Percentiles rank a stretch among this genome's conserved stretches.
Conservation (phyloP, 1,140 invertebrate species). For the Cotesia vestalis region DNA sequence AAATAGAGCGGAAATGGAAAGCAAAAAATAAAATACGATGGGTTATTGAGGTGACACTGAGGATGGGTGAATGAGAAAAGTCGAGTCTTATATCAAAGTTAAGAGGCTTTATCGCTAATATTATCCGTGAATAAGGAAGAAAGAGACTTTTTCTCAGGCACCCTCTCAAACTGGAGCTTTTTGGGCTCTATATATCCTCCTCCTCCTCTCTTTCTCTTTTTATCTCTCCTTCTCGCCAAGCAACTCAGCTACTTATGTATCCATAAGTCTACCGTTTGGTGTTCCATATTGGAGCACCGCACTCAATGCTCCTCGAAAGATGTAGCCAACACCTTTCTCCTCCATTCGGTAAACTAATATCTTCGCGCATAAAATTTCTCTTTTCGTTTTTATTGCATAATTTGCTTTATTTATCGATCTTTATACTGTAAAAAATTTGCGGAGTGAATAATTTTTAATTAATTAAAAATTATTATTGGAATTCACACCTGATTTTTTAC, state of each 20-base stretch:
- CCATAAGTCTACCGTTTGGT: background rate
- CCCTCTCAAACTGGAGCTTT: too few species aligned
- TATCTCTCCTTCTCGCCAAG: background rate
- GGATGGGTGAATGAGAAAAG: conserved; percentile 5
- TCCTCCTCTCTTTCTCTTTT: background rate
- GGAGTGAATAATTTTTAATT: too few species aligned
- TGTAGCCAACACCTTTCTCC: background rate
- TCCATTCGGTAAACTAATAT: background rate
- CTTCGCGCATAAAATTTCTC: background rate
- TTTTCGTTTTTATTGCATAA: background rate
- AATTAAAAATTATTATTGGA: too few species aligned
- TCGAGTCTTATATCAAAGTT: conserved; percentile 27
- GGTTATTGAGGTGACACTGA: background rate
- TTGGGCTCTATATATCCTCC: too few species aligned
- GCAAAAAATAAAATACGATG: background rate
- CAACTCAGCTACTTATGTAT: background rate
- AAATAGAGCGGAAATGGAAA: background rate
- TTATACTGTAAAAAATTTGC: too few species aligned
- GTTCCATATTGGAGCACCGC: conserved; percentile 5
- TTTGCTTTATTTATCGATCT: background rate
- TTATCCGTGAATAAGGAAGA: conserved; percentile 19
- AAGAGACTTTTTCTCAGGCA: too few species aligned
- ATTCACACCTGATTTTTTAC: too few species aligned
- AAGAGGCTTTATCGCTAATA: conserved; percentile 34
- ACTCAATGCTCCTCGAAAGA: background rate